Evolutionary conservation across 2,797 vertebrate species (phyloP).

Genomic region (Megaceryle alcyon): DNA sequence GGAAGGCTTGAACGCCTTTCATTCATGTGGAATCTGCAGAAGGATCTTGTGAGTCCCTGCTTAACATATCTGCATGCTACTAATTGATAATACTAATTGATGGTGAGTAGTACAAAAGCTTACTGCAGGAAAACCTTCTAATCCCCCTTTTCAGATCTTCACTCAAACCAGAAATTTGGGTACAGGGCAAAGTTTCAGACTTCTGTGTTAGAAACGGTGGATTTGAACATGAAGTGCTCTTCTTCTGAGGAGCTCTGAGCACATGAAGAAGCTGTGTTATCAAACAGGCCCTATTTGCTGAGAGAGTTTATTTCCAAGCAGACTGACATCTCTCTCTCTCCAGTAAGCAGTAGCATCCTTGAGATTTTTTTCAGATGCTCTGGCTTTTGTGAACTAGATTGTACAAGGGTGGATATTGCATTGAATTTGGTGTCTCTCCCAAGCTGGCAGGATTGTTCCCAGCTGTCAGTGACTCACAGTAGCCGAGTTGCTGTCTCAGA

Average conservation of each 20-base stretch:
- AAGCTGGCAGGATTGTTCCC: conserved; percentile 26
- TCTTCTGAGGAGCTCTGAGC: neutral
- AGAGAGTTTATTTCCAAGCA: neutral
- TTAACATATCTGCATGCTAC: neutral
- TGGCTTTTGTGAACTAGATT: neutral
- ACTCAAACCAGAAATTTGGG: neutral
- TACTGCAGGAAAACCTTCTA: neutral
- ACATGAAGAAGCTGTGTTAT: neutral
- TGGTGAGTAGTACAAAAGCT: neutral
- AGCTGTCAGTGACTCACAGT: conserved; percentile 61
- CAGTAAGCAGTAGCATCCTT: neutral
- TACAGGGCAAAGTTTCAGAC: rapidly evolving
- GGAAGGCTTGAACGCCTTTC: neutral
- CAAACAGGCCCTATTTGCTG: neutral
- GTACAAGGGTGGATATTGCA: neutral
- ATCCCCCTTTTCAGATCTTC: neutral
- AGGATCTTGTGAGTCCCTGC: neutral
- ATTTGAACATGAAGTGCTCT: neutral
- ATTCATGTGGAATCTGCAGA: rapidly evolving
- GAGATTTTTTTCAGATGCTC: conserved; percentile 10
- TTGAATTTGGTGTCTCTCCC: conserved; percentile 2
- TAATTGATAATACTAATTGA: no score
- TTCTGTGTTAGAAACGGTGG: neutral
- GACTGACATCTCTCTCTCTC: neutral
- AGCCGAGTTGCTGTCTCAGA: conserved; percentile 2